Evolutionary conservation across 1,140 invertebrate species (phyloP).

Genomic region (Temnothorax nylanderi): DNA sequence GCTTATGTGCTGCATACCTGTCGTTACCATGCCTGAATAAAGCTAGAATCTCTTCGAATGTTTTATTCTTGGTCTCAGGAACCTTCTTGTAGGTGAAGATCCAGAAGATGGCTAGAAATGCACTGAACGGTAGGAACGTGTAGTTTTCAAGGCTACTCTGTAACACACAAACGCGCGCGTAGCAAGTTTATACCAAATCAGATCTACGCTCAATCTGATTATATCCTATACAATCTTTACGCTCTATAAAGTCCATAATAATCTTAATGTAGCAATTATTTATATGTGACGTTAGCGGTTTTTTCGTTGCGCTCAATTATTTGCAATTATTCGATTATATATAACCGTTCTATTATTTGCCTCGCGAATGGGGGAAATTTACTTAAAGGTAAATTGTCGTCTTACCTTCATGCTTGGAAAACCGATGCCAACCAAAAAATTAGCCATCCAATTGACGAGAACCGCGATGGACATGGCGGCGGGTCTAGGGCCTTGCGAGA

Average conservation of each 20-base stretch:
- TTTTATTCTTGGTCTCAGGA: constrained; percentile 99
- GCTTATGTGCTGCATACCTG: constrained; percentile 88
- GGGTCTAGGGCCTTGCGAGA: constrained; percentile 97
- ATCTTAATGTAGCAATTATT: not conserved
- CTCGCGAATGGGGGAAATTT: not conserved
- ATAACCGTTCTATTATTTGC: not conserved
- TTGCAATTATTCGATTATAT: not conserved
- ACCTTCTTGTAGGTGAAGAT: constrained; percentile 99
- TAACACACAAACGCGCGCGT: constrained; percentile 76
- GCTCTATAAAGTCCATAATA: not conserved
- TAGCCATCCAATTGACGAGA: constrained; percentile 99
- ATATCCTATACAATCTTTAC: not conserved
- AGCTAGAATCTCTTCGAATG: constrained; percentile 98
- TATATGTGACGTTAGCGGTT: too few species aligned
- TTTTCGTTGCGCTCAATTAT: not conserved
- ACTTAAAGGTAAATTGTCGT: not conserved
- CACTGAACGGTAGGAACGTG: constrained; percentile 99
- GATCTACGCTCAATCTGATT: not conserved
- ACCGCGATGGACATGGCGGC: constrained; percentile 99
- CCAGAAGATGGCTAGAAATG: constrained; percentile 97
- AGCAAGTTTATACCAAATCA: not conserved
- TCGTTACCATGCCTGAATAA: constrained; percentile 95
- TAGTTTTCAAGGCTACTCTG: constrained; percentile 96
- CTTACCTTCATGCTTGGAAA: constrained; percentile 97
- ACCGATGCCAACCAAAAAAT: constrained; percentile 98